phyloP scores from a whole-genome alignment of 2,797 vertebrate genomes.

The Ctenopoma multispine region DNA sequence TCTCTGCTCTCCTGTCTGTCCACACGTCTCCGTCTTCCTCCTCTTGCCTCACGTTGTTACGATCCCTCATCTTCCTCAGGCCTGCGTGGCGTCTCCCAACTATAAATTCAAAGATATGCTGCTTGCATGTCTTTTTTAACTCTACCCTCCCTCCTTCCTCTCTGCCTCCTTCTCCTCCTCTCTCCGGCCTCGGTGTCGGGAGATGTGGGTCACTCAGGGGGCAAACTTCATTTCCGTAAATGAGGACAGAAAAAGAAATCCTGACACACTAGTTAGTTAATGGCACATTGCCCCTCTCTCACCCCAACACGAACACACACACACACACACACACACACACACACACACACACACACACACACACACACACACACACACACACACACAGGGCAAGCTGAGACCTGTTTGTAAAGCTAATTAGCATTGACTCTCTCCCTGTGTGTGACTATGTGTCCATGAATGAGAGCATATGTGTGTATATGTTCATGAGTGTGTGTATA shows the following conservation, averaged over 20 bases:
- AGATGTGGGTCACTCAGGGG: conserved; percentile 71
- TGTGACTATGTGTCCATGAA: conserved; percentile 36
- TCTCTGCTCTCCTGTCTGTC: conserved; percentile 10
- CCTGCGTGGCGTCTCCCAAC: conserved; percentile 1
- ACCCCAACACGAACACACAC: conserved; percentile 63
- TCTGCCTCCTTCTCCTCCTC: conserved; percentile 7
- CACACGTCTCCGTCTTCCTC: conserved; percentile 15
- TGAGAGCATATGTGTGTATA: conserved; percentile 10
- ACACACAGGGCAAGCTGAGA: conserved; percentile 47
- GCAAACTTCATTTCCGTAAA: conserved; percentile 81
- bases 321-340: no score
- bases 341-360: no score
- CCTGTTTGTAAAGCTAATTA: conserved; percentile 80
- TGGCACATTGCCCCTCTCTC: conserved; percentile 57
- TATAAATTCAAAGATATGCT: conserved; percentile 46
- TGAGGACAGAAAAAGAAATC: conserved; percentile 81
- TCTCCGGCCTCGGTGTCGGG: conserved; percentile 46
- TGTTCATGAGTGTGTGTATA: conserved; percentile 21
- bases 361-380: conserved; percentile 56
- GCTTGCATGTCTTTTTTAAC: conserved; percentile 13
- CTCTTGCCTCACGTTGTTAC: conserved; percentile 10
- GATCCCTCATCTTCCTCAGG: conserved; percentile 6
- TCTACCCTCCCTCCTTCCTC: conserved; percentile 6
- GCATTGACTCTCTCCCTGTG: conserved; percentile 48
- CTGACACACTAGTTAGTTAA: conserved; percentile 72